Conservation (phyloP, 2,888 invertebrate species). For the Hypomecis atomaria region DNA sequence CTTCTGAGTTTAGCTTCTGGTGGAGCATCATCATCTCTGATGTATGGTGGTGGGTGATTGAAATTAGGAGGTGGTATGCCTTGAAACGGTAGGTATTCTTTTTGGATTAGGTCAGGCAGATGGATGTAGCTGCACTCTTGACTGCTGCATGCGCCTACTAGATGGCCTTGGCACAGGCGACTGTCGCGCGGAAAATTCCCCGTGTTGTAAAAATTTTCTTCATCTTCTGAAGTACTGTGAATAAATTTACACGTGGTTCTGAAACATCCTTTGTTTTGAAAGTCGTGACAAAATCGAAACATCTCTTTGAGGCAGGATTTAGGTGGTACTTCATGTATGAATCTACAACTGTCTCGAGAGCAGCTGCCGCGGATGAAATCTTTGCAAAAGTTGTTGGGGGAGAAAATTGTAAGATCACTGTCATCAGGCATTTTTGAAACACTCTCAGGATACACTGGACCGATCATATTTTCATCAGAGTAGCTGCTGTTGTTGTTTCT, state of each 20-base stretch:
- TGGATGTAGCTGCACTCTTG: slow-evolving; percentile 72
- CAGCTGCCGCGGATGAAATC: slow-evolving; percentile 82
- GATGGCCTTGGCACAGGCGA: slow-evolving; percentile 85
- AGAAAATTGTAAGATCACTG: slow-evolving; percentile 53
- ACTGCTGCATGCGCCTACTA: slow-evolving; percentile 84
- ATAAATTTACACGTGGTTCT: slow-evolving; percentile 87
- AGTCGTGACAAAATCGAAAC: slow-evolving; percentile 85
- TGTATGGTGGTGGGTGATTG: slow-evolving; percentile 58
- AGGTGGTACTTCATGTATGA: slow-evolving; percentile 72
- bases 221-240: slow-evolving; percentile 88
- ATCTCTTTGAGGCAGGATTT: slow-evolving; percentile 67
- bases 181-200: slow-evolving; percentile 85
- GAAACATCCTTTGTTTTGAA: slow-evolving; percentile 88
- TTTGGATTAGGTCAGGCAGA: slow-evolving; percentile 59
- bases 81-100: slow-evolving; percentile 52
- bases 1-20: slow-evolving; percentile 76
- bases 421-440: slow-evolving; percentile 62
- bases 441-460: slow-evolving; percentile 48
- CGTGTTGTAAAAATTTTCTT: slow-evolving; percentile 87
- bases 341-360: slow-evolving; percentile 82
- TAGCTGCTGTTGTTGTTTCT: not conserved
- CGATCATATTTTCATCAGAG: slow-evolving; percentile 50
- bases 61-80: slow-evolving; percentile 57
- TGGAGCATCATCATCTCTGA: slow-evolving; percentile 72
- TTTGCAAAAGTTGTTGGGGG: slow-evolving; percentile 69